Evolutionary conservation across 2,797 vertebrate genomes (phyloP).

Genomic region (Hoplostethus atlanticus): DNA sequence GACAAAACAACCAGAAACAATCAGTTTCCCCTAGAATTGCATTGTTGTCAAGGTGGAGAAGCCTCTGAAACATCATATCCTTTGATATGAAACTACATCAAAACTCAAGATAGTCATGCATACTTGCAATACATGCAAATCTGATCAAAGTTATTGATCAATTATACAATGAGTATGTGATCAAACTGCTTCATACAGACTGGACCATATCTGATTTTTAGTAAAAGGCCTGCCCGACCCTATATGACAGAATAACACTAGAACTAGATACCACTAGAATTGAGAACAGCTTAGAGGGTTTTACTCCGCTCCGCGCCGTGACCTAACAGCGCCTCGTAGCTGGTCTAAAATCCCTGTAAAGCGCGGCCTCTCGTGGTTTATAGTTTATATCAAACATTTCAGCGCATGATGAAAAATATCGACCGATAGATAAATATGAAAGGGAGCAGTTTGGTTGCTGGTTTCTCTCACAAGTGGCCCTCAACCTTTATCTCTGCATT

Average conservation of each 20-base stretch:
- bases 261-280: conserved; percentile 9
- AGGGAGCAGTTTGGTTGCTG: conserved; percentile 28
- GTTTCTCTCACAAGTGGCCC: conserved; percentile 58
- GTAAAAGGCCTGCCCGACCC: conserved; percentile 11
- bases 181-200: conserved; percentile 23
- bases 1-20: too few species aligned
- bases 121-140: too few species aligned
- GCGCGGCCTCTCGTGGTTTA: conserved; percentile 62
- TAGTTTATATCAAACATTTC: conserved; percentile 68
- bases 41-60: too few species aligned
- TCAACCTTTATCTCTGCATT: conserved; percentile 36
- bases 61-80: too few species aligned
- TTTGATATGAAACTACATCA: too few species aligned
- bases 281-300: conserved; percentile 66
- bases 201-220: conserved; percentile 36
- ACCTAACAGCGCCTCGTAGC: conserved; percentile 67
- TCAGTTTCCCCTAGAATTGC: too few species aligned
- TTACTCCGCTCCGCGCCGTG: conserved; percentile 58
- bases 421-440: conserved; percentile 46
- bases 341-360: conserved; percentile 65
- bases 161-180: conserved; percentile 13
- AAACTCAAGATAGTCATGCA: too few species aligned
- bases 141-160: not conserved
- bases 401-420: conserved; percentile 47
- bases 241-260: conserved; percentile 55